Evolutionary conservation across 2,113 vertebrate species (phyloP).

Genomic region (Poecilia latipinna): DNA sequence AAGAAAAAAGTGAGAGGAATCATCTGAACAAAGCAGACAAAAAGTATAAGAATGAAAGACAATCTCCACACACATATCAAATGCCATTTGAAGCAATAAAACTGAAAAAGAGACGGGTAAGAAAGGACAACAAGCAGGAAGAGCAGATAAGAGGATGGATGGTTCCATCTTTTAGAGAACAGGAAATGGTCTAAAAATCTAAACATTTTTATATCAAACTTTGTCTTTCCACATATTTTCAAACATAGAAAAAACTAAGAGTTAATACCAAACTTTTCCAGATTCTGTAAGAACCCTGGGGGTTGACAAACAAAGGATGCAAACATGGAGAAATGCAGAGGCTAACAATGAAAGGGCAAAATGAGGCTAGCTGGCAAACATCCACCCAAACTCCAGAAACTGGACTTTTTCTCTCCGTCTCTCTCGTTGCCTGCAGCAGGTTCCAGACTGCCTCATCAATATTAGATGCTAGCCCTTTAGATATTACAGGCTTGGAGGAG

Average conservation of each 20-base stretch:
- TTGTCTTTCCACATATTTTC: background rate
- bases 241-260: background rate
- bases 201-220: background rate
- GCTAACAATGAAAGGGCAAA: constrained; percentile 4
- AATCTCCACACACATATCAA: background rate
- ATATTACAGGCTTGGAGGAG: constrained; percentile 3
- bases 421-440: constrained; percentile 33
- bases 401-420: constrained; percentile 18
- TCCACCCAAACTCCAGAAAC: constrained; percentile 33
- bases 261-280: background rate
- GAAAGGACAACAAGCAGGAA: background rate
- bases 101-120: background rate
- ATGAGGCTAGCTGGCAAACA: constrained; percentile 16
- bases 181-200: background rate
- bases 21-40: background rate
- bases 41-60: background rate
- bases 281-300: background rate
- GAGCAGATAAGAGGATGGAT: no score
- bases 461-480: constrained; percentile 50
- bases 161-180: no score
- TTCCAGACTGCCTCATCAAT: constrained; percentile 69
- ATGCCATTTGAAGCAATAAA: background rate
- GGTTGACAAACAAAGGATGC: background rate
- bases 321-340: background rate
- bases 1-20: background rate